Percentiles rank a stretch among this genome's conserved stretches.
Conservation (phyloP, 1,140 invertebrate species). For the Elymnias hypermnestra region DNA sequence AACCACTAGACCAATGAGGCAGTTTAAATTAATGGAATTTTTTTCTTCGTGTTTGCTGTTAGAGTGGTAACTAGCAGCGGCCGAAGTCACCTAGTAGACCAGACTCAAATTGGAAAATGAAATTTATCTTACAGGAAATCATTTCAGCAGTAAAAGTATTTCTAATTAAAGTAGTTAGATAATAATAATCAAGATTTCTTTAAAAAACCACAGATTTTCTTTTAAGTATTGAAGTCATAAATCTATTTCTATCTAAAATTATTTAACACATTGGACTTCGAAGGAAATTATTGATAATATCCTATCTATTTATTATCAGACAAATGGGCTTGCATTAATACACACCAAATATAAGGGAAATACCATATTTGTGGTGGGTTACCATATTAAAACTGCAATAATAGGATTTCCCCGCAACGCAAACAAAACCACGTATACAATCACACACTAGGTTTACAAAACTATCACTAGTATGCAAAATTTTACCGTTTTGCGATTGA, state of each 20-base stretch:
- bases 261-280: neutral
- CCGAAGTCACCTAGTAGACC: too few species aligned
- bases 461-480: neutral
- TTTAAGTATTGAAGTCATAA: neutral
- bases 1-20: too few species aligned
- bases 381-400: slow-evolving; percentile 14
- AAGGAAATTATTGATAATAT: neutral
- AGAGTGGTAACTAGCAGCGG: too few species aligned
- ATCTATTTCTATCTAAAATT: neutral
- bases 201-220: too few species aligned
- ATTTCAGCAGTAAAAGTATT: too few species aligned
- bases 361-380: slow-evolving; percentile 7
- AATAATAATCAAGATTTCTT: too few species aligned
- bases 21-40: too few species aligned
- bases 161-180: too few species aligned
- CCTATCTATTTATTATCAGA: neutral
- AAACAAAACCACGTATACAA: slow-evolving; percentile 14
- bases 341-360: slow-evolving; percentile 12
- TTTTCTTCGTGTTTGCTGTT: too few species aligned
- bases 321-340: too few species aligned
- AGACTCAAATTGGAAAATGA: too few species aligned
- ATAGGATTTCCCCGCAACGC: slow-evolving; percentile 4
- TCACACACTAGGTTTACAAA: slow-evolving; percentile 16
- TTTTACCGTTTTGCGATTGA: slow-evolving; percentile 9
- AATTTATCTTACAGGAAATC: too few species aligned